Percentiles rank a stretch among this genome's conserved stretches.
Conservation (phyloP, 2,888 invertebrate species). For the Candidula unifasciata region DNA sequence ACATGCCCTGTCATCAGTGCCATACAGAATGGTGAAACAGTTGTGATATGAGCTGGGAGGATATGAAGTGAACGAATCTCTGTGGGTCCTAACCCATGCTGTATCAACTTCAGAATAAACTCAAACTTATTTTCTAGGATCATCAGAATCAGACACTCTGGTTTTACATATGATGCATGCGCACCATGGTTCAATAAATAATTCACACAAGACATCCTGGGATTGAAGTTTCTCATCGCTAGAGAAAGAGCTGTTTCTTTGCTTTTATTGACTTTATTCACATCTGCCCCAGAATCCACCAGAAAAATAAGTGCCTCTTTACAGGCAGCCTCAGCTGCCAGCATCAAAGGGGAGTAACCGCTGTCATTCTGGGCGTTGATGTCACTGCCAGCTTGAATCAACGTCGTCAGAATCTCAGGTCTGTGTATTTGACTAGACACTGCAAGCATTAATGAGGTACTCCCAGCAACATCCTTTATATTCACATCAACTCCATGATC, state of each 20-base stretch:
- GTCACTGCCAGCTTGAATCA: too few relatives aligned
- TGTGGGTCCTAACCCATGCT: constrained; percentile 7
- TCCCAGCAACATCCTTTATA: too few relatives aligned
- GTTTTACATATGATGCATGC: neutral
- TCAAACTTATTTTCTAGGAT: neutral
- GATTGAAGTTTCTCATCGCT: neutral
- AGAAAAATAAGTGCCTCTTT: neutral
- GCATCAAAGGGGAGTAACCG: constrained; percentile 3
- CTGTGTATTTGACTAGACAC: too few relatives aligned
- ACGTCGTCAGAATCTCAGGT: neutral
- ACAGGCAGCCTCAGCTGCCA: neutral
- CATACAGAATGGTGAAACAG: constrained; percentile 21
- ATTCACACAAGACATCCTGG: neutral
- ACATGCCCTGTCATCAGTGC: constrained; percentile 10
- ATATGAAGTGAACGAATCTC: neutral
- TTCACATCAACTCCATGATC: too few relatives aligned
- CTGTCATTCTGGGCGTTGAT: constrained; percentile 13
- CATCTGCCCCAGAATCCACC: constrained; percentile 13
- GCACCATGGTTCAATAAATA: neutral
- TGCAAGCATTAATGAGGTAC: too few relatives aligned
- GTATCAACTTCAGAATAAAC: neutral
- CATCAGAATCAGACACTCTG: neutral
- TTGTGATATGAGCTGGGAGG: neutral
- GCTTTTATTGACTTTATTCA: constrained; percentile 4
- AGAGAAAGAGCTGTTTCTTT: constrained; percentile 4